Conservation (phyloP, 2,888 invertebrate species). For the Tethea ocularis region DNA sequence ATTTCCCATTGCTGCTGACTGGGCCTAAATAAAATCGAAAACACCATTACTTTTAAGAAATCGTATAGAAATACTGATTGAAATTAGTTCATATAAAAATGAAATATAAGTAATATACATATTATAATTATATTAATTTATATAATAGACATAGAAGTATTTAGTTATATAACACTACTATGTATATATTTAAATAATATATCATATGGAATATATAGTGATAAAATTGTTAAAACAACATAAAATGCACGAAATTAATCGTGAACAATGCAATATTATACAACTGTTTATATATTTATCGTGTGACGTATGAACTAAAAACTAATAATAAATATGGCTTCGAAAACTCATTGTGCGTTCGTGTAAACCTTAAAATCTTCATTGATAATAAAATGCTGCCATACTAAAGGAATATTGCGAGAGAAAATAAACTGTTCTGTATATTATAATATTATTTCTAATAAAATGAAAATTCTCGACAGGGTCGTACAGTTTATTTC, state of each 20-base stretch:
- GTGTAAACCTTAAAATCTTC: neutral
- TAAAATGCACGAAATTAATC: neutral
- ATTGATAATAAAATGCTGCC: neutral
- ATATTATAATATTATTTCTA: too few relatives aligned
- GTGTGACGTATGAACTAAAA: neutral
- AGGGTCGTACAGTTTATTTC: neutral
- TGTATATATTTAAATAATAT: too few relatives aligned
- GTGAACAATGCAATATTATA: neutral
- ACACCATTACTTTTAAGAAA: neutral
- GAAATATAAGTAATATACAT: too few relatives aligned
- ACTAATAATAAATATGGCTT: slow-evolving; percentile 8
- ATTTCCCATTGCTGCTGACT: too few relatives aligned
- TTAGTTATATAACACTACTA: too few relatives aligned
- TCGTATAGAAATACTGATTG: neutral
- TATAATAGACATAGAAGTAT: too few relatives aligned
- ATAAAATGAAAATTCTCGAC: neutral
- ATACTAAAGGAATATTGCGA: neutral
- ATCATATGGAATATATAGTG: neutral
- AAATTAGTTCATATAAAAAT: neutral
- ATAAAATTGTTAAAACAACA: neutral
- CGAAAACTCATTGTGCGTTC: slow-evolving; percentile 27
- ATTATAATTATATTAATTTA: too few relatives aligned
- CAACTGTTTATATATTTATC: neutral
- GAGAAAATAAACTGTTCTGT: too few relatives aligned
- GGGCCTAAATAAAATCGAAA: neutral